A percentile compares a stretch with the other conserved stretches of the same genome.
Evolutionary conservation across 1,140 invertebrate species (phyloP).

Genomic region (Amphibalanus amphitrite): DNA sequence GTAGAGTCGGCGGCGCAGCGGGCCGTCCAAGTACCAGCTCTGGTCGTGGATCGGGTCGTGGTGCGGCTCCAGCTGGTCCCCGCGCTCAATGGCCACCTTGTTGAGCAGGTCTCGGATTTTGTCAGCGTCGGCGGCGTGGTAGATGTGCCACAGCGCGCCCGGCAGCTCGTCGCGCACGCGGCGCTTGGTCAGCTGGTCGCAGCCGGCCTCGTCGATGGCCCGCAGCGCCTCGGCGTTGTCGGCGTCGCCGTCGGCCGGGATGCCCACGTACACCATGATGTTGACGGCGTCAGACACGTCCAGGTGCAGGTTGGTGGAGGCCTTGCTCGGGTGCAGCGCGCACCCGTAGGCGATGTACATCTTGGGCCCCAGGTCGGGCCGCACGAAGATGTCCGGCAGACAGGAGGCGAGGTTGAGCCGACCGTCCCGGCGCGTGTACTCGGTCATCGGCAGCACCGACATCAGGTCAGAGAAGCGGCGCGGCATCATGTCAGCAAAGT

Average conservation of each 20-base stretch:
- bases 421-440: constrained; percentile 79
- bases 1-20: constrained; percentile 68
- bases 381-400: constrained; percentile 81
- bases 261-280: constrained; percentile 90
- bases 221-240: constrained; percentile 58
- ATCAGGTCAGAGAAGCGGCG: constrained; percentile 75
- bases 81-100: constrained; percentile 65
- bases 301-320: constrained; percentile 90
- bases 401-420: constrained; percentile 79
- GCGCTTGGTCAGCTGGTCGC: constrained; percentile 66
- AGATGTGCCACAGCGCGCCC: constrained; percentile 95
- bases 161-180: constrained; percentile 65
- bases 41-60: constrained; percentile 97
- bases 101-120: constrained; percentile 89
- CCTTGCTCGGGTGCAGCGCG: constrained; percentile 54
- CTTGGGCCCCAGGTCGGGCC: constrained; percentile 89
- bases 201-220: constrained; percentile 79
- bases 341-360: constrained; percentile 97
- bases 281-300: constrained; percentile 96
- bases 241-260: constrained; percentile 56
- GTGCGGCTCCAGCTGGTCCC: constrained; percentile 63
- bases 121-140: constrained; percentile 81
- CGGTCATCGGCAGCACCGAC: constrained; percentile 67
- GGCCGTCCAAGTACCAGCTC: constrained; percentile 81
- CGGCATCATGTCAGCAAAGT: constrained; percentile 76